phyloP scores from a whole-genome alignment of 2,888 invertebrate genomes.

The Drosophila falleni region DNA sequence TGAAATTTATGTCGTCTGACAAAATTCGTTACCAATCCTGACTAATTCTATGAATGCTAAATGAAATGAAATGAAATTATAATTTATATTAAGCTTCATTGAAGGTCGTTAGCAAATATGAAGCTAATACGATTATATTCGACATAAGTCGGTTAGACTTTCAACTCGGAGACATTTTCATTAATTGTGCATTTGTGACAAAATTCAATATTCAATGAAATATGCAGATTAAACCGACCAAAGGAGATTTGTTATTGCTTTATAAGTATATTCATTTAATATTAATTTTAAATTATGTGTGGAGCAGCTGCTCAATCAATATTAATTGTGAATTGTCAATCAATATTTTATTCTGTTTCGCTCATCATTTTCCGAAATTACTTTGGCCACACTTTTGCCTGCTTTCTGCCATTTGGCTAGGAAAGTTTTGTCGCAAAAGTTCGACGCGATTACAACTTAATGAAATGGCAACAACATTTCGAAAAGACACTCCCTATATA shows the following conservation, averaged over 20 bases:
- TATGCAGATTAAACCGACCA: slow-evolving; percentile 49
- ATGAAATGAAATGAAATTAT: slow-evolving; percentile 42
- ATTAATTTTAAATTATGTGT: slow-evolving; percentile 13
- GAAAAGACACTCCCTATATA: slow-evolving; percentile 17
- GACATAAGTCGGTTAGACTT: slow-evolving; percentile 31
- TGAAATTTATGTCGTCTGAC: slow-evolving; percentile 59
- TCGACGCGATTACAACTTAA: slow-evolving; percentile 62
- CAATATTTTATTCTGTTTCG: slow-evolving; percentile 39
- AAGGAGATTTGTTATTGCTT: slow-evolving; percentile 42
- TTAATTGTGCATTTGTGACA: slow-evolving; percentile 71
- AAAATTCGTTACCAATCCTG: slow-evolving; percentile 32
- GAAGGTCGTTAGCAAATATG: slow-evolving; percentile 36
- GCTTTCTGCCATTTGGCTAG: slow-evolving; percentile 30
- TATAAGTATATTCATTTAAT: not conserved
- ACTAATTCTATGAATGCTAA: not conserved
- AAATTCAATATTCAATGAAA: slow-evolving; percentile 63
- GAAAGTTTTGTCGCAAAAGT: slow-evolving; percentile 42
- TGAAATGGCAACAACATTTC: slow-evolving; percentile 61
- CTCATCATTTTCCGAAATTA: slow-evolving; percentile 26
- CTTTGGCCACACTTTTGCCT: slow-evolving; percentile 27
- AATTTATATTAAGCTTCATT: slow-evolving; percentile 57
- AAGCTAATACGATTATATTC: slow-evolving; percentile 64
- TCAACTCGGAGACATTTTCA: slow-evolving; percentile 52
- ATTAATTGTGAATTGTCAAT: slow-evolving; percentile 53
- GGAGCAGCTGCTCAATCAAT: slow-evolving; percentile 53